phyloP scores from a whole-genome alignment of 1,140 invertebrate genomes.

The Tetraneura akinire region DNA sequence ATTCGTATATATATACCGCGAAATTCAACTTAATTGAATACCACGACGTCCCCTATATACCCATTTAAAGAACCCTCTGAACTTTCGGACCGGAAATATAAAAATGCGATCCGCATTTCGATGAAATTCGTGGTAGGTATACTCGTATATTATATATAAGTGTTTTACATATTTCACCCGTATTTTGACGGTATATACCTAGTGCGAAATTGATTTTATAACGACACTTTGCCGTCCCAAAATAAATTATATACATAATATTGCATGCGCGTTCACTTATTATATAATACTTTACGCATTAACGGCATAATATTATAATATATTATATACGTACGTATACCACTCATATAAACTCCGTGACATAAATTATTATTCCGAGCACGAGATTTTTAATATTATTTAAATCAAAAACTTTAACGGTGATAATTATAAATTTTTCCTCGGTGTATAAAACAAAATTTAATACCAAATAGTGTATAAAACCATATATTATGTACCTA shows the following conservation, averaged over 20 bases:
- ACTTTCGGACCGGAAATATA: slow-evolving; percentile 30
- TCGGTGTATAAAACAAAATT: too few species aligned
- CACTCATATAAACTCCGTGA: neutral
- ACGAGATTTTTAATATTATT: neutral
- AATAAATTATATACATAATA: neutral
- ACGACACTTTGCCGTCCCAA: neutral
- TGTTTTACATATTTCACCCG: neutral
- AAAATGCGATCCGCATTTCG: neutral
- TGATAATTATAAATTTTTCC: neutral
- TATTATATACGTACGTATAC: neutral
- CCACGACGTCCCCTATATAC: too few species aligned
- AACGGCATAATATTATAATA: too few species aligned
- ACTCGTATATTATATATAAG: neutral
- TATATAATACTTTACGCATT: too few species aligned
- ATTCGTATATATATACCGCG: too few species aligned
- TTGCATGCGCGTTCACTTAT: neutral
- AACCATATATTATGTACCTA: neutral
- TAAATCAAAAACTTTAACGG: neutral
- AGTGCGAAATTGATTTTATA: slow-evolving; percentile 34
- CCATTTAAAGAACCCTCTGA: neutral
- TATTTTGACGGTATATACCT: neutral
- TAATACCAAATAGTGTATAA: too few species aligned
- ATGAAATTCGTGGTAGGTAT: neutral
- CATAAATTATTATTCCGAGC: slow-evolving; percentile 12
- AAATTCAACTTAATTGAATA: neutral